These are phyloP conservation scores for Ypsolopha sequella DNA, from an alignment of 2,888 invertebrate genomes.

Conservation along the genomic window DNA sequence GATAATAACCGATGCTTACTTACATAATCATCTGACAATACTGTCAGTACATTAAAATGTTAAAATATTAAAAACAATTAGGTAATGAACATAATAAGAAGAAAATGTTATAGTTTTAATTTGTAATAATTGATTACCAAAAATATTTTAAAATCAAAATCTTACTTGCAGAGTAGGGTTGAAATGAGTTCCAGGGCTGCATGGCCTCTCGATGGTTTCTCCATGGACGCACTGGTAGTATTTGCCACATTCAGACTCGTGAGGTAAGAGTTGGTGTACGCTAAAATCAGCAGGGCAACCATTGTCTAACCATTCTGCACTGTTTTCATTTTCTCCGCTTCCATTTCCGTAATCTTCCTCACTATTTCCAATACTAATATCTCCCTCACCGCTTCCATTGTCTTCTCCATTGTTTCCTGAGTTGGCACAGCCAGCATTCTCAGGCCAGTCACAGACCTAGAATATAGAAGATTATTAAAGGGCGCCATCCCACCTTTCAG, in stretches of 20 bases:
- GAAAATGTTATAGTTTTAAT: too few species aligned
- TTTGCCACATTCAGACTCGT: constrained; percentile 11
- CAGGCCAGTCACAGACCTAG: constrained; percentile 12
- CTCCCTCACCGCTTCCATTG: background rate
- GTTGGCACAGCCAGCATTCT: constrained; percentile 15
- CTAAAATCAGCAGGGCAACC: constrained; percentile 12
- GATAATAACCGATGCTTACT: too few species aligned
- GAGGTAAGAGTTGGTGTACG: constrained; percentile 11
- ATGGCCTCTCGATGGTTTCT: constrained; percentile 6
- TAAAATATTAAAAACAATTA: too few species aligned
- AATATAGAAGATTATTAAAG: background rate
- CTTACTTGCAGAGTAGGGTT: constrained; percentile 10
- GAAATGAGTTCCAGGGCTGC: constrained; percentile 10
- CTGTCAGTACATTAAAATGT: too few species aligned
- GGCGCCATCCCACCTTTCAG: too few species aligned
- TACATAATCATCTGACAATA: too few species aligned
- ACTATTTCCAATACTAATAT: too few species aligned
- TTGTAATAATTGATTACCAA: too few species aligned
- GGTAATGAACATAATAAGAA: too few species aligned
- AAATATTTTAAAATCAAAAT: background rate
- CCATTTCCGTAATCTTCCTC: too few species aligned
- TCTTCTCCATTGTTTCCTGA: background rate
- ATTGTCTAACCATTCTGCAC: constrained; percentile 3
- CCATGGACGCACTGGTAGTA: constrained; percentile 15
- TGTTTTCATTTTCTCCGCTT: constrained; percentile 1